A percentile compares a stretch with the other conserved stretches of the same genome.
Evolutionary conservation across 1,140 invertebrate species (phyloP).

Genomic region (Geopemphigus sp.): DNA sequence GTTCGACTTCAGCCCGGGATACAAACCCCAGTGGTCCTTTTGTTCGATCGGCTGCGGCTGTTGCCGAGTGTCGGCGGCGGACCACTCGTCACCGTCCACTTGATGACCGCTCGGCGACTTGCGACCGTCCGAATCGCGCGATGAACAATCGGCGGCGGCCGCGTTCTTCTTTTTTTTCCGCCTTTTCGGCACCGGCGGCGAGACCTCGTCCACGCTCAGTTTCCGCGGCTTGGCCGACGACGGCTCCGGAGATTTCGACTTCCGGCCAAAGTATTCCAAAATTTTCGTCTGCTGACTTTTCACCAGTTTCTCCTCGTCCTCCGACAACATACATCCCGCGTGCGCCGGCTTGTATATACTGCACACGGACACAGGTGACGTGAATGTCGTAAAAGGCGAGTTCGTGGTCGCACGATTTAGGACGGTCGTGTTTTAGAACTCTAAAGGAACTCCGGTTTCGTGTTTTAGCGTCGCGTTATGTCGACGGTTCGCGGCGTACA

Average conservation of each 20-base stretch:
- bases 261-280: slow-evolving; percentile 19
- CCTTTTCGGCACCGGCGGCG: slow-evolving; percentile 31
- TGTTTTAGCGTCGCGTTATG: no score
- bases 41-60: slow-evolving; percentile 46
- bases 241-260: slow-evolving; percentile 17
- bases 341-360: neutral
- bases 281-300: slow-evolving; percentile 9
- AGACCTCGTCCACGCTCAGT: slow-evolving; percentile 34
- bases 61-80: slow-evolving; percentile 23
- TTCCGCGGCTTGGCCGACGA: neutral
- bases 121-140: neutral
- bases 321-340: neutral
- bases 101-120: slow-evolving; percentile 4
- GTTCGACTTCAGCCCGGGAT: slow-evolving; percentile 1
- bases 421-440: no score
- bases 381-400: neutral
- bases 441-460: no score
- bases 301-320: slow-evolving; percentile 29
- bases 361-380: neutral
- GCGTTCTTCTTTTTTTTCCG: slow-evolving; percentile 15
- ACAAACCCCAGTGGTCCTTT: slow-evolving; percentile 55
- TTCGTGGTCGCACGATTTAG: neutral
- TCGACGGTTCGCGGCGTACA: no score
- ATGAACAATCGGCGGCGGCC: neutral
- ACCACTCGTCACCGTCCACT: slow-evolving; percentile 14